Evolutionary conservation across 2,113 vertebrate species (phyloP).

Genomic region (Oncorhynchus gorbuscha): DNA sequence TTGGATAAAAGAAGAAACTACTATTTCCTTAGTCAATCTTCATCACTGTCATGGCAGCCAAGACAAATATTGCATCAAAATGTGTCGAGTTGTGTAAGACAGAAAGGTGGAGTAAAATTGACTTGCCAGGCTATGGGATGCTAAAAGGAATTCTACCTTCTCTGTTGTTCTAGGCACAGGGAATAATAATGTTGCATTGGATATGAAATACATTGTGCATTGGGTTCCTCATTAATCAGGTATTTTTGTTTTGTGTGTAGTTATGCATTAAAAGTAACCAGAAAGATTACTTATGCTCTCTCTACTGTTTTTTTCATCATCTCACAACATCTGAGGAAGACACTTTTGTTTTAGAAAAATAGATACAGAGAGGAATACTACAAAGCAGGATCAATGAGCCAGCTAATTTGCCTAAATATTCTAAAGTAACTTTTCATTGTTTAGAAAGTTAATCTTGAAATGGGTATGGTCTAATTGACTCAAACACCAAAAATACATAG

Average conservation of each 20-base stretch:
- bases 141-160: neutral
- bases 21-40: neutral
- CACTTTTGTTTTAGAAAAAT: neutral
- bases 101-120: neutral
- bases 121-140: neutral
- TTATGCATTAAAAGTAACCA: neutral
- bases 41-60: slow-evolving; percentile 3
- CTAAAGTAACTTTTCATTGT: too few relatives aligned
- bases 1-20: neutral
- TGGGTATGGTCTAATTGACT: too few relatives aligned
- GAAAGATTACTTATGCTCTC: neutral
- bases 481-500: too few relatives aligned
- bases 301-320: neutral
- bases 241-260: neutral
- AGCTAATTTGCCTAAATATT: too few relatives aligned
- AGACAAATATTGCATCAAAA: slow-evolving; percentile 1
- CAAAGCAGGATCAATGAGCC: too few relatives aligned
- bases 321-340: slow-evolving; percentile 1
- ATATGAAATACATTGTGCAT: too few relatives aligned
- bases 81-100: neutral
- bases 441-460: too few relatives aligned
- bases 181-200: neutral
- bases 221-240: neutral
- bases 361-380: neutral
- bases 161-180: neutral